Percentiles rank a stretch among this genome's conserved stretches.
Evolutionary conservation across 2,113 vertebrate genomes (phyloP).

Genomic region (Poecile atricapillus): DNA sequence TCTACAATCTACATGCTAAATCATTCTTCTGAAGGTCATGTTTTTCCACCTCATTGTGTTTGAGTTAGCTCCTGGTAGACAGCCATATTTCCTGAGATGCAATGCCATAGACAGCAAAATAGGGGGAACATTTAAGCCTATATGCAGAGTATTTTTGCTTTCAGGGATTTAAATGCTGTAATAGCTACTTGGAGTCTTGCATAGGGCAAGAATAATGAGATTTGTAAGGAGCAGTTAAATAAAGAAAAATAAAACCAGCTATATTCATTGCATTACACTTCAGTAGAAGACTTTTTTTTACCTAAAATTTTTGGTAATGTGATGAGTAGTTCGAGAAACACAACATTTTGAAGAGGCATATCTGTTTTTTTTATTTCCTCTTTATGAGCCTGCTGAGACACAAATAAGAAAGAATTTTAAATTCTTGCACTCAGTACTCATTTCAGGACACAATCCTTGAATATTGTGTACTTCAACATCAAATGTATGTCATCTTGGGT

Average conservation of each 20-base stretch:
- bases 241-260: background rate
- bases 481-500: background rate
- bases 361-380: background rate
- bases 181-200: background rate
- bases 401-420: background rate
- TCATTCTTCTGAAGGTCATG: conserved; percentile 53
- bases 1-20: conserved; percentile 35
- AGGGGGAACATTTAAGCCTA: background rate
- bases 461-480: background rate
- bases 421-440: background rate
- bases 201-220: background rate
- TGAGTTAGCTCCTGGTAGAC: conserved; percentile 40
- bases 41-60: conserved; percentile 59
- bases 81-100: conserved; percentile 38
- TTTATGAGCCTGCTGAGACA: background rate
- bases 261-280: background rate
- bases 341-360: background rate
- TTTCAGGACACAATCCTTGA: background rate
- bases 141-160: conserved; percentile 1
- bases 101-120: background rate
- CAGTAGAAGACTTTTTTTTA: background rate
- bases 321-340: background rate
- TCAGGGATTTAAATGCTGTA: conserved; percentile 8
- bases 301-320: background rate
- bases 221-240: background rate